Conservation (phyloP, 2,888 invertebrate genomes). For the Acrobasis suavella region DNA sequence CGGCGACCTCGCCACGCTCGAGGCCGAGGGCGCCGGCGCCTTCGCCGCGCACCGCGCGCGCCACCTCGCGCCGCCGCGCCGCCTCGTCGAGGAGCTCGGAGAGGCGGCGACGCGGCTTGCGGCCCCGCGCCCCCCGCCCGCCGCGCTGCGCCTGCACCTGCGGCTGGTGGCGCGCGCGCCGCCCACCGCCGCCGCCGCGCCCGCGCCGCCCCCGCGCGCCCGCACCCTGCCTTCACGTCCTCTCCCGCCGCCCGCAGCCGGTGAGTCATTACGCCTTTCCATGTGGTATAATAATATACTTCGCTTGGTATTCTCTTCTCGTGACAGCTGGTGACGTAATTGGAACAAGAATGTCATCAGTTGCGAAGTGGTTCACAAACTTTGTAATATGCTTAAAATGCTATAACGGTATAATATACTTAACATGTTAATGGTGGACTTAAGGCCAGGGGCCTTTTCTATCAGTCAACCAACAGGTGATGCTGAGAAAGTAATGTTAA, state of each 20-base stretch:
- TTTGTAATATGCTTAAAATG: too few relatives aligned
- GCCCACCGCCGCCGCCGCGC: slow-evolving; percentile 77
- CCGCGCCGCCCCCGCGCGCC: slow-evolving; percentile 56
- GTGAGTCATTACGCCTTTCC: background rate
- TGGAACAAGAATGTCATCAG: too few relatives aligned
- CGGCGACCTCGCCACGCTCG: slow-evolving; percentile 84
- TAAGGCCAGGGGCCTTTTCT: too few relatives aligned
- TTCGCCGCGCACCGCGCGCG: slow-evolving; percentile 92
- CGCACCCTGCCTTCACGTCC: slow-evolving; percentile 27
- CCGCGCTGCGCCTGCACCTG: slow-evolving; percentile 41
- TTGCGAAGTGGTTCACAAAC: too few relatives aligned
- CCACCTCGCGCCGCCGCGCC: slow-evolving; percentile 86
- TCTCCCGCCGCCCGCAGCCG: slow-evolving; percentile 22
- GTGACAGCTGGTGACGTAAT: too few relatives aligned
- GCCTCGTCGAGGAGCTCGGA: slow-evolving; percentile 68
- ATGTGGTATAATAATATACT: too few relatives aligned
- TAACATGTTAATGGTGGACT: too few relatives aligned
- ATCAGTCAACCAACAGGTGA: too few relatives aligned
- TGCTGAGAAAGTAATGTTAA: too few relatives aligned
- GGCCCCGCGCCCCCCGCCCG: slow-evolving; percentile 40
- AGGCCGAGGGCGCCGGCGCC: slow-evolving; percentile 88
- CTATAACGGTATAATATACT: too few relatives aligned
- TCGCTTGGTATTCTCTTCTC: too few relatives aligned
- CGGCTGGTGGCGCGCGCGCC: slow-evolving; percentile 50
- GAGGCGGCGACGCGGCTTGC: slow-evolving; percentile 75